Evolutionary conservation across 2,113 vertebrate species (phyloP), one percentile per base, ranked within the genome.

Genomic region (Synodontis membranacea): DNA sequence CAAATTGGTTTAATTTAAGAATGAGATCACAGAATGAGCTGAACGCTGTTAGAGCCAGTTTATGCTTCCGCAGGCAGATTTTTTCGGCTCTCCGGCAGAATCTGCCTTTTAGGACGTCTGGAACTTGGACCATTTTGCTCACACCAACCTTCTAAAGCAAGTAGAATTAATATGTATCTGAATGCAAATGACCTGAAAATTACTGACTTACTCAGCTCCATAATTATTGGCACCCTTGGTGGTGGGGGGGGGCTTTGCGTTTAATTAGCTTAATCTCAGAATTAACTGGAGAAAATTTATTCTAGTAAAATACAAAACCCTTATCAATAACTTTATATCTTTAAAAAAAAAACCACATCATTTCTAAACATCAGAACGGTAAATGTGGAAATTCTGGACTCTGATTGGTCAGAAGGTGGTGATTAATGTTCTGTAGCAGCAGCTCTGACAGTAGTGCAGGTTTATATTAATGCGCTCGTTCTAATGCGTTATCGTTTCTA

Each of bases 1-100:
- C 94, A 96, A 96, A 95, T 95, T 95, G 94, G 93, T 95, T 95
- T 95, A 94, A 94, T 95, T 95, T 95, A 95, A 94, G 93, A 95
- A 95, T 93, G 93, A 95, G 94, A 94, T 94, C 93, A 95, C 93
- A 95, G 95, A 95, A 94, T 93, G 94, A 95, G 94, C 93, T 93
- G 93, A 93, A 91, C 93, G 94, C 93, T 94, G 93, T 94, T 89
- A 92, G 93, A 94, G 93, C 92, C 92, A 94, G 90, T 93, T 94
- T 94, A 92, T 93, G 93, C 92, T 84, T 80, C 80, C 50, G 80
- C 93, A 91, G 91, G 62, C 93, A 92, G 91, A 64, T 92, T 91
- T 93, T 93, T 93, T 93, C 87, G 90, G 90, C 92, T 93, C 50
- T 86, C 70, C 28, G 75, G 52, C 76, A 85, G 86, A 58, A 66